phyloP scores from a whole-genome alignment of 2,113 vertebrate species.

The Vanacampus margaritifer region DNA sequence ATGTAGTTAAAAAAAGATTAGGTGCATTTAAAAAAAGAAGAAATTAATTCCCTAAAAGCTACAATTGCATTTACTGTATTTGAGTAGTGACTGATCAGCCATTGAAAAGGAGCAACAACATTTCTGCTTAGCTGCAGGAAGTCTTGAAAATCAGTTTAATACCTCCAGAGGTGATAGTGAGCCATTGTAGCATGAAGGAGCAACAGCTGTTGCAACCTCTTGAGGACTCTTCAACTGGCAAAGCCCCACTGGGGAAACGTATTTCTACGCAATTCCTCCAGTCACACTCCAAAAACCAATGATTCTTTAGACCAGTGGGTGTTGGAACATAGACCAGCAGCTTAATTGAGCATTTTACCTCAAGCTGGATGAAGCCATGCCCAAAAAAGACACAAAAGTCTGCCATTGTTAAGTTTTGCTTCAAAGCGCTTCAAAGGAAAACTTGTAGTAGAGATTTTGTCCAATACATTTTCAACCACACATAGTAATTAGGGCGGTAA shows the following conservation, averaged over 20 bases:
- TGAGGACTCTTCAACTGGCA: background rate
- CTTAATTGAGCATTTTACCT: background rate
- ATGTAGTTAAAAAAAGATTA: no score
- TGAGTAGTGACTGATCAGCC: background rate
- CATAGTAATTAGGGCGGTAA: no score
- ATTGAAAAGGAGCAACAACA: background rate
- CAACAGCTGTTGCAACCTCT: background rate
- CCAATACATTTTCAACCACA: no score
- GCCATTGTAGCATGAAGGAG: background rate
- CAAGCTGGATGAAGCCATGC: background rate
- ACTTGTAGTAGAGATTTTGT: no score
- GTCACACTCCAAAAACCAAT: background rate
- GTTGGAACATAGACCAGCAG: background rate
- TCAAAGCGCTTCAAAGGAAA: no score
- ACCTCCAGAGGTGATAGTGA: slow-evolving; percentile 2
- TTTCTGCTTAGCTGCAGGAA: background rate
- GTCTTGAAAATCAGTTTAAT: background rate
- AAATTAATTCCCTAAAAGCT: background rate
- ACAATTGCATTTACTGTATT: background rate
- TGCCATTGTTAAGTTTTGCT: background rate
- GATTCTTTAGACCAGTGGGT: background rate
- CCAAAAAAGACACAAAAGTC: background rate
- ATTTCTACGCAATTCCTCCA: background rate
- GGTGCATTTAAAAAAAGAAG: background rate
- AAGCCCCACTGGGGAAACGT: background rate